Base-by-base conservation (phyloP, 2,888 invertebrate genomes). In the Chrysolina americana region DNA sequence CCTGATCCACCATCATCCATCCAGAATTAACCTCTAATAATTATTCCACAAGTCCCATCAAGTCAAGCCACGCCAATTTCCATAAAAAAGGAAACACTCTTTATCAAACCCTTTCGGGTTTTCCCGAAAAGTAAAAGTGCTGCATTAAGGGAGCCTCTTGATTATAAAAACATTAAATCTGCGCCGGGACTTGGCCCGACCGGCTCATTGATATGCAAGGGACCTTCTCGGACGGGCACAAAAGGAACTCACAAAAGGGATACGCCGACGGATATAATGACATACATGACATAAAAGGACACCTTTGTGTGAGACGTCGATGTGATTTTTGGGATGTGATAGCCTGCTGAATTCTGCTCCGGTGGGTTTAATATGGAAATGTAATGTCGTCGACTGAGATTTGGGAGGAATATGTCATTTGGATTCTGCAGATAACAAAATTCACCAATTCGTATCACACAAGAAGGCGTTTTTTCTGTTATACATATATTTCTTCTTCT, bases 11-110 rank as follows among this genome's bases (percentile, higher is more conserved):
- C 47, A n/a, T 28, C 59, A 36, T 66, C 50, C 48, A 17, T 50
- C 50, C n/a, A 41, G 23, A 36, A 53, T 53, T 68, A 53, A 50
- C 68, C 41, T 23, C 41, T 53, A 41, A 41, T 68, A 41, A 68
- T 68, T 65, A 65, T 44, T 68, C 66, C 66, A 44, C 65, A 68
- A 69, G 68, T 65, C 65, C 72, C 75, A 75, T 75, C 73, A 77
- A 73, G 72, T 75, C 62, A 75, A 74, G 69, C 76, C 74, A 64
- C 70, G 50, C 13, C 70, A 71, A 81, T 87, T 87, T 87, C 85
- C 87, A 87, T 87, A 85, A 87, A 87, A 87, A 87, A 87, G 87
- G 86, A 87, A 85, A 86, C 85, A 86, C 86, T 86, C 85, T 85
- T 84, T 85, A 81, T 79, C 81, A 80, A 85, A 84, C 85, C 86